Conservation (phyloP, 2,113 vertebrate genomes). For the Trematocara variabile region DNA sequence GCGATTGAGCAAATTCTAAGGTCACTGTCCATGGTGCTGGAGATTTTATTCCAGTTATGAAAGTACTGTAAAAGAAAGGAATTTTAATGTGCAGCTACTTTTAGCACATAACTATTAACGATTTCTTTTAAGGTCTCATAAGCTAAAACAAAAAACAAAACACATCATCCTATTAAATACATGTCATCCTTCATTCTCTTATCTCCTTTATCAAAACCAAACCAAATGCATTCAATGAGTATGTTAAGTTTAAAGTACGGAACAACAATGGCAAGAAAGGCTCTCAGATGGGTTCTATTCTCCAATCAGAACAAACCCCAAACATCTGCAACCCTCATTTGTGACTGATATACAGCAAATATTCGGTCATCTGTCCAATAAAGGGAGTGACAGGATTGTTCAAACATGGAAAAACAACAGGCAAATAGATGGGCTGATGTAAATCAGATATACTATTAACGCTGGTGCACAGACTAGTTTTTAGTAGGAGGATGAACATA, state of each 20-base stretch:
- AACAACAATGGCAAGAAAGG: background rate
- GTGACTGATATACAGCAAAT: background rate
- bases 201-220: background rate
- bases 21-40: slow-evolving; percentile 21
- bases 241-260: background rate
- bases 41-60: background rate
- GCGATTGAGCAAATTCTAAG: background rate
- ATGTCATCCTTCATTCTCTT: background rate
- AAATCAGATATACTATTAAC: background rate
- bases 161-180: background rate
- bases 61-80: background rate
- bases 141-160: background rate
- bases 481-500: background rate
- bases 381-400: background rate
- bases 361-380: background rate
- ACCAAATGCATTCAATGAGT: background rate
- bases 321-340: background rate
- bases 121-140: background rate
- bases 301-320: background rate
- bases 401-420: background rate
- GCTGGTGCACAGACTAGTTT: background rate
- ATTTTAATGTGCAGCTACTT: background rate
- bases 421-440: background rate
- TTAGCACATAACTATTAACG: background rate
- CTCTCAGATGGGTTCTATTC: background rate